Base-by-base conservation (phyloP, 2,888 invertebrate genomes). In the Volucella bombylans region DNA sequence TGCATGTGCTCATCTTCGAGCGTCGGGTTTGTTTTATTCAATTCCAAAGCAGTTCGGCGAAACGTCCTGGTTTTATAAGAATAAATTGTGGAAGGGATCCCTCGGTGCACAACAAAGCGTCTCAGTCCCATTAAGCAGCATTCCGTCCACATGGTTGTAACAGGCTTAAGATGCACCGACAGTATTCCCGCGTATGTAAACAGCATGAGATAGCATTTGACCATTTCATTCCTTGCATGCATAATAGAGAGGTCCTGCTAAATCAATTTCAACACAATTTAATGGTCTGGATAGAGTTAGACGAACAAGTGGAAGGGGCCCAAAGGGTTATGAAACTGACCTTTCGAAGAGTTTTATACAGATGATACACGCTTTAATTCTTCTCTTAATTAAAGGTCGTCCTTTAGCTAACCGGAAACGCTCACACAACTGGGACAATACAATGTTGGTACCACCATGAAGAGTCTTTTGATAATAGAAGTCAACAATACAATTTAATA, bases 251-350 rank as follows among this genome's bases (percentile, higher is more conserved):
- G 54, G 54, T 10, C 55, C 45, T 14, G 45, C 68, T 12, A 68
- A 68, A 45, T 68, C 55, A 11, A 55, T 45, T 11, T 49, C 45
- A 12, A 62, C 31, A 23, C 39, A 49, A 18, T 65, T 39, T n/a
- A 65, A 52, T 39, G 65, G 65, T 23, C 15, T 65, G 38, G 65
- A 65, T 6, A 62, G 47, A 8, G 62, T 62, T 47, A 57, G 4
- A 10, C 14, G 57, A 62, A 39, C 50, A 3, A 39, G n/a, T 2
- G 49, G 64, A 47, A 64, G 47, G 1, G 45, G 47, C 4, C 69
- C 50, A 71, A 71, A 71, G 18, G 69, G 49, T 49, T 71, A 49
- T 39, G 49, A 59, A n/a, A 15, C 50, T 4, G 59, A 18, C 39
- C 18, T 59, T 31, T 23, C 39, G 11, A 15, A 71, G 49, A 71